Conservation (phyloP, 1,140 invertebrate genomes). For the Drosophila biarmipes region DNA sequence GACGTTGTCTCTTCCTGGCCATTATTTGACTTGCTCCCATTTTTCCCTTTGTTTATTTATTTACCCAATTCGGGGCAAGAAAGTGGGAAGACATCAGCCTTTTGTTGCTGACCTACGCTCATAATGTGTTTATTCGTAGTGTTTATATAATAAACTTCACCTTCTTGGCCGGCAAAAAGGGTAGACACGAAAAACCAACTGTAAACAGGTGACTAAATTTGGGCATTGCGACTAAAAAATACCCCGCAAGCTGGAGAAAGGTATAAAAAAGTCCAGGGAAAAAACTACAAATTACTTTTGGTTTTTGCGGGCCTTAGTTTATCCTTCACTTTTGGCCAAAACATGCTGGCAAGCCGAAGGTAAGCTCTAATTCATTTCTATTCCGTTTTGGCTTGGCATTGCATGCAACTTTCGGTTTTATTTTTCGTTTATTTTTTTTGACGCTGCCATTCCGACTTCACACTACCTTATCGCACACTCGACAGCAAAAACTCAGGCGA, state of each 20-base stretch:
- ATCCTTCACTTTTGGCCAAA: constrained; percentile 28
- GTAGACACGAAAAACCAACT: constrained; percentile 7
- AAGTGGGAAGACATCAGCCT: constrained; percentile 5
- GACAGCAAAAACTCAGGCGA: constrained; percentile 1
- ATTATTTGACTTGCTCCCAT: constrained; percentile 56
- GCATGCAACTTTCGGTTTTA: constrained; percentile 29
- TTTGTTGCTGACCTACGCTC: constrained; percentile 20
- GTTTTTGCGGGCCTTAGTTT: background rate
- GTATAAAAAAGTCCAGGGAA: background rate
- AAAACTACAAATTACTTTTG: background rate
- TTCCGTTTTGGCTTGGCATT: constrained; percentile 39
- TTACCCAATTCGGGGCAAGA: constrained; percentile 38
- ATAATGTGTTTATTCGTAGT: constrained; percentile 70
- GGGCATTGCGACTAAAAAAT: constrained; percentile 5
- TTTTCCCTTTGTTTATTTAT: constrained; percentile 62
- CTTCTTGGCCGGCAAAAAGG: constrained; percentile 13
- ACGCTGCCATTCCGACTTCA: constrained; percentile 30
- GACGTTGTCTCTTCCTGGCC: constrained; percentile 35
- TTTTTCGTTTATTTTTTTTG: background rate
- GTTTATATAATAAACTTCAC: constrained; percentile 62
- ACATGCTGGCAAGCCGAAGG: constrained; percentile 7
- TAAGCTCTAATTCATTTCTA: constrained; percentile 13
- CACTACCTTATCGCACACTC: constrained; percentile 38
- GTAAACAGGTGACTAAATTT: constrained; percentile 17
- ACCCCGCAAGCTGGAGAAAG: background rate